phyloP scores from a whole-genome alignment of 2,113 vertebrate species.

The Mirounga angustirostris region DNA sequence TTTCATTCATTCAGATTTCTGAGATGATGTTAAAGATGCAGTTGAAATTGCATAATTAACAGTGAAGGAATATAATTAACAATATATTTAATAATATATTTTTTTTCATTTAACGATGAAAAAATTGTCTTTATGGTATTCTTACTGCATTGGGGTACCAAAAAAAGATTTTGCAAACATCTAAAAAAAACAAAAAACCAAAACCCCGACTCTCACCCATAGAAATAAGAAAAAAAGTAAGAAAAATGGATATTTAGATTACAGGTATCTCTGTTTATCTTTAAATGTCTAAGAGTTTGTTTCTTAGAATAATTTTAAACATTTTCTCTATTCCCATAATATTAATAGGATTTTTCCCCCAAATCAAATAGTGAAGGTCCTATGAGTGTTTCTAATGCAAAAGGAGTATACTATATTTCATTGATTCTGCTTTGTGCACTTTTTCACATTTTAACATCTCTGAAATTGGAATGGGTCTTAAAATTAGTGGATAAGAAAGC shows the following conservation, averaged over 20 bases:
- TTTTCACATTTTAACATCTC: neutral
- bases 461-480: neutral
- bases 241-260: neutral
- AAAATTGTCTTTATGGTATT: neutral
- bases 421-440: neutral
- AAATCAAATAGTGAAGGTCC: neutral
- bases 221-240: neutral
- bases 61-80: conserved; percentile 40
- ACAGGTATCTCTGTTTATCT: neutral
- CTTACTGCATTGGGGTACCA: neutral
- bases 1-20: conserved; percentile 45
- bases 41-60: conserved; percentile 28
- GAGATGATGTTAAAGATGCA: neutral
- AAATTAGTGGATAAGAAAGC: neutral
- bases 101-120: neutral
- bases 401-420: neutral
- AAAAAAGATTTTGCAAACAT: neutral
- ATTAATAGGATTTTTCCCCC: neutral
- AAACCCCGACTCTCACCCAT: neutral
- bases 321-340: neutral
- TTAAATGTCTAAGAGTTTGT: neutral
- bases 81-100: neutral
- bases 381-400: neutral
- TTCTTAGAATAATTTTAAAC: conserved; percentile 46
- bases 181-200: neutral